phyloP scores from a whole-genome alignment of 2,888 invertebrate genomes.

The Parnassius smintheus region DNA sequence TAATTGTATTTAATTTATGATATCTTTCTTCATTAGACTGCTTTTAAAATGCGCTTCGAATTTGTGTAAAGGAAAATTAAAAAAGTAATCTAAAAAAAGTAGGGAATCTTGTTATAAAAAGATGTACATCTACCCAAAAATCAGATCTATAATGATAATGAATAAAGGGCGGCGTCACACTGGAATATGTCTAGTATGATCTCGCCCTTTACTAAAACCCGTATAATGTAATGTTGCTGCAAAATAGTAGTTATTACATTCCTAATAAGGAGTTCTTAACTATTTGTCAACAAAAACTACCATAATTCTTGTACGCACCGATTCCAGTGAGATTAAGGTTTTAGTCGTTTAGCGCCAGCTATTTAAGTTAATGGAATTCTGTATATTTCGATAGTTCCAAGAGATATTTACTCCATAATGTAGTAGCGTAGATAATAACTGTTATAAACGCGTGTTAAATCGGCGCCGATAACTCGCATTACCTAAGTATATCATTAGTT shows the following conservation, averaged over 20 bases:
- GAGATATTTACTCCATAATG: neutral
- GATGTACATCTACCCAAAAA: no score
- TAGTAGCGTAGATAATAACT: neutral
- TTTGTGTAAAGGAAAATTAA: no score
- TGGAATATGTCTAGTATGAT: neutral
- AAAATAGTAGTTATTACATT: conserved; percentile 18
- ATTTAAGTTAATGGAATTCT: conserved; percentile 1
- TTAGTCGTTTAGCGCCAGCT: conserved; percentile 6
- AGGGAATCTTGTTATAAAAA: no score
- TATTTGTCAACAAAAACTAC: conserved; percentile 14
- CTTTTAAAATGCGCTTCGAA: no score
- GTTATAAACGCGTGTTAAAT: neutral
- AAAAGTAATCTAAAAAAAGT: no score
- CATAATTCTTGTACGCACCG: conserved; percentile 19
- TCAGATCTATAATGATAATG: no score
- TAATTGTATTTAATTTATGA: no score
- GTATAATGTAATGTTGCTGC: conserved; percentile 6
- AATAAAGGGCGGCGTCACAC: no score
- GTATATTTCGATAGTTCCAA: conserved; percentile 8
- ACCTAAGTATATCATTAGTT: neutral
- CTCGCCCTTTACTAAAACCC: conserved; percentile 2
- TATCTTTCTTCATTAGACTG: no score
- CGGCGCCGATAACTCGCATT: neutral
- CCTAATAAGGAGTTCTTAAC: conserved; percentile 12
- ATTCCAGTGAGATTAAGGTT: conserved; percentile 3